Conservation (phyloP, 2,888 invertebrate genomes). For the Anthophora plumipes region DNA sequence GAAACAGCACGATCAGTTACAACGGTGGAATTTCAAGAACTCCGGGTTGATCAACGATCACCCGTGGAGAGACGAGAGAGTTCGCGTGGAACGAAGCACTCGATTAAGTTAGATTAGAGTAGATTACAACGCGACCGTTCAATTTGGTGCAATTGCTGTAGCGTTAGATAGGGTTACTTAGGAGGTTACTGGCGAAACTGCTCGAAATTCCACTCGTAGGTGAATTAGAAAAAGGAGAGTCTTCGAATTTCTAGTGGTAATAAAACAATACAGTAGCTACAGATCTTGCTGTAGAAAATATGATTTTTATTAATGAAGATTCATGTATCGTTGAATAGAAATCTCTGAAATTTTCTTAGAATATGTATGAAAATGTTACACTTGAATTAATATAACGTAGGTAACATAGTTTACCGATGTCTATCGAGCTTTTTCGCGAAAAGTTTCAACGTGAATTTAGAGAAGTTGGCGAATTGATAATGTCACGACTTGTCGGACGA, state of each 20-base stretch:
- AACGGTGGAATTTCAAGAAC: slow-evolving; percentile 23
- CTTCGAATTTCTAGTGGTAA: too few species aligned
- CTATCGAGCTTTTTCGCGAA: neutral
- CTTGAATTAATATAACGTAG: neutral
- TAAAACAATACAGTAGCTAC: too few species aligned
- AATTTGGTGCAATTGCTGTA: slow-evolving; percentile 56
- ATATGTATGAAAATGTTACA: neutral
- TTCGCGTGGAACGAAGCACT: slow-evolving; percentile 36
- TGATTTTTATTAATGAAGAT: too few species aligned
- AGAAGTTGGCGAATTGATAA: slow-evolving; percentile 8
- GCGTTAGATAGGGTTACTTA: slow-evolving; percentile 40
- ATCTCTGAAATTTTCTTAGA: neutral
- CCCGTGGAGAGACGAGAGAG: slow-evolving; percentile 16
- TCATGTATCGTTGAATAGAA: too few species aligned
- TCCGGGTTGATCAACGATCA: slow-evolving; percentile 2
- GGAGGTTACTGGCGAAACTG: slow-evolving; percentile 40
- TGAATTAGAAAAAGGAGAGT: slow-evolving; percentile 19
- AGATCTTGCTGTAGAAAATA: too few species aligned
- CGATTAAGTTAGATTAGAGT: slow-evolving; percentile 58
- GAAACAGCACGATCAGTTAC: neutral
- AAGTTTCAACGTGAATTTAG: neutral
- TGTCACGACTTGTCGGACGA: slow-evolving; percentile 21
- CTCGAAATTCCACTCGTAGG: slow-evolving; percentile 6
- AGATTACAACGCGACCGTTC: slow-evolving; percentile 57
- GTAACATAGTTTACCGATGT: neutral